phyloP scores from a whole-genome alignment of 2,888 invertebrate species.

The Eremobia ochroleuca region DNA sequence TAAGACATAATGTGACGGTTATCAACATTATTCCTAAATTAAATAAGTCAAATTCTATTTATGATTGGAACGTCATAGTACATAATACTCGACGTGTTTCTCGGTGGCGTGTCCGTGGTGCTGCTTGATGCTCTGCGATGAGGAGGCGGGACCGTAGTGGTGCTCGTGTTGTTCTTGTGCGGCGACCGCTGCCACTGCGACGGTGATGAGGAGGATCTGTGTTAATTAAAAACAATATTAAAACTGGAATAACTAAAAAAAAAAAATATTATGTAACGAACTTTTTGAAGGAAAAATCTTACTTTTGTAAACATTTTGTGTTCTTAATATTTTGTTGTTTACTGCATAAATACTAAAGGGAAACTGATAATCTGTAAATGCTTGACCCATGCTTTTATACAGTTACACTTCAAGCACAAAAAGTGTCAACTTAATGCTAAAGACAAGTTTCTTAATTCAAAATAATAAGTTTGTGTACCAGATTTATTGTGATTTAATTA shows the following conservation, averaged over 20 bases:
- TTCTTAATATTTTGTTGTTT: not conserved
- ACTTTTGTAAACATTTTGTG: constrained; percentile 41
- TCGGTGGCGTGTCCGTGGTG: too few species aligned
- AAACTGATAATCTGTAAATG: constrained; percentile 29
- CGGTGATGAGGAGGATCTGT: constrained; percentile 33
- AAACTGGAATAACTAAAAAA: not conserved
- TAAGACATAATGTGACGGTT: too few species aligned
- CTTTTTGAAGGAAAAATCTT: not conserved
- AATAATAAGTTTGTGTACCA: constrained; percentile 32
- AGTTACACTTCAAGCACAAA: not conserved
- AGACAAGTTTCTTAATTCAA: constrained; percentile 8
- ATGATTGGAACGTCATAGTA: too few species aligned
- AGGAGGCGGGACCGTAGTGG: constrained; percentile 73
- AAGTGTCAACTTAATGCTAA: not conserved
- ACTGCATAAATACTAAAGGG: not conserved
- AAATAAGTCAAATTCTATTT: too few species aligned
- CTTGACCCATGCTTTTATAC: constrained; percentile 22
- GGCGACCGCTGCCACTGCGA: constrained; percentile 28
- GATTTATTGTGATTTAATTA: constrained; percentile 19
- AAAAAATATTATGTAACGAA: not conserved
- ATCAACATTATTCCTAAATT: too few species aligned
- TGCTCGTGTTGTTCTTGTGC: constrained; percentile 53
- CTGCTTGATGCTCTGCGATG: constrained; percentile 41
- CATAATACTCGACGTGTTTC: constrained; percentile 43
- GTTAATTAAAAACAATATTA: not conserved